Evolutionary conservation across 2,113 vertebrate genomes (phyloP).

Genomic region (Carassius gibelio): DNA sequence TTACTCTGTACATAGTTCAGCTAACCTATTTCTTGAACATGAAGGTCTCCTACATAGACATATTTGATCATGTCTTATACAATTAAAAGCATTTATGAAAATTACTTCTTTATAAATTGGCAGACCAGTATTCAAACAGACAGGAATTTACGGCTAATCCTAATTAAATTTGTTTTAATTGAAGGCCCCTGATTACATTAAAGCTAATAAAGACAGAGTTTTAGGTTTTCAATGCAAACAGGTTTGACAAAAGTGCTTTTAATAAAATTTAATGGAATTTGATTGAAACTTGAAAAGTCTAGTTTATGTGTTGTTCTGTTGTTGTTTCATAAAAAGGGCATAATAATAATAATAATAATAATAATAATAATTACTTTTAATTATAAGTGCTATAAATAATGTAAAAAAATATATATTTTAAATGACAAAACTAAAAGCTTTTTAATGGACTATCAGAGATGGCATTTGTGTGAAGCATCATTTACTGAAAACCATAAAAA

Average conservation of each 20-base stretch:
- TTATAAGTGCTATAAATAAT: too few species aligned
- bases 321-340: too few species aligned
- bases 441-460: too few species aligned
- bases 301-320: background rate
- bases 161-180: background rate
- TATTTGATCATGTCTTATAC: background rate
- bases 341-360: too few species aligned
- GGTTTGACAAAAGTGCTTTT: background rate
- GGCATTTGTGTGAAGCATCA: too few species aligned
- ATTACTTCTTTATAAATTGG: background rate
- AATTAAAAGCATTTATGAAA: background rate
- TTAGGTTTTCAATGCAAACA: background rate
- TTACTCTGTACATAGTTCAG: background rate
- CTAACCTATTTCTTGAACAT: background rate
- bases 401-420: too few species aligned
- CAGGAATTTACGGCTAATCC: background rate
- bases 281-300: background rate
- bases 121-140: background rate
- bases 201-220: background rate
- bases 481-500: background rate
- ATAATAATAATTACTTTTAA: too few species aligned
- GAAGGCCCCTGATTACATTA: background rate
- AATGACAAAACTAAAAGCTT: too few species aligned
- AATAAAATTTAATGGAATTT: background rate
- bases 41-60: background rate